Percentiles rank a stretch among this genome's conserved stretches.
phyloP scores from a whole-genome alignment of 1,140 invertebrate genomes.

The Proales similis region DNA sequence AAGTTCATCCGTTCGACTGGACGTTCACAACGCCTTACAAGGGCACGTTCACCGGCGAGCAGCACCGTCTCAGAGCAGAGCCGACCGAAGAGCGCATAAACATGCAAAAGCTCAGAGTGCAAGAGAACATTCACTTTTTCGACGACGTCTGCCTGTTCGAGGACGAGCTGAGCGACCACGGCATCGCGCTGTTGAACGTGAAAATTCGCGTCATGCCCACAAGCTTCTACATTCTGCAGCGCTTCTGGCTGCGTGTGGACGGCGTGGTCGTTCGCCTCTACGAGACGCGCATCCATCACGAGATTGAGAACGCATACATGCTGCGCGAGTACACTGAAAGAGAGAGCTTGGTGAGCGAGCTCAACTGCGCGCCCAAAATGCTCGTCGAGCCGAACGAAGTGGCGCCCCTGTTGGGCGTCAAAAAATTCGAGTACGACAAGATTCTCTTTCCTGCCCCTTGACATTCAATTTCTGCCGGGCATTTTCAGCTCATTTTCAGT shows the following conservation, averaged over 20 bases:
- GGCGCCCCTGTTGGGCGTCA: constrained; percentile 42
- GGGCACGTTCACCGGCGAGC: constrained; percentile 66
- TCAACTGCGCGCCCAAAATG: constrained; percentile 39
- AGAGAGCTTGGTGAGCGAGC: constrained; percentile 41
- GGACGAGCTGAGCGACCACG: constrained; percentile 97
- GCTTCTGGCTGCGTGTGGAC: constrained; percentile 88
- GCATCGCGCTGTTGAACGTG: constrained; percentile 75
- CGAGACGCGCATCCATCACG: constrained; percentile 84
- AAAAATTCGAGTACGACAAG: too few relatives aligned
- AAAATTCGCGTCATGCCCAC: constrained; percentile 94
- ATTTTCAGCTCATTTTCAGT: too few relatives aligned
- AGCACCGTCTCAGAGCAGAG: neutral
- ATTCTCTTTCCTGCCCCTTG: too few relatives aligned
- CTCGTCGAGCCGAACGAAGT: constrained; percentile 49
- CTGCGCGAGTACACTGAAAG: constrained; percentile 49
- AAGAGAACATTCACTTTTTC: constrained; percentile 88
- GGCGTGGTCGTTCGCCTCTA: constrained; percentile 76
- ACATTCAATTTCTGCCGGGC: too few relatives aligned
- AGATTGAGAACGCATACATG: constrained; percentile 54
- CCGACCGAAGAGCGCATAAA: constrained; percentile 72
- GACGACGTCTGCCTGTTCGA: constrained; percentile 87
- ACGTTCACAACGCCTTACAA: constrained; percentile 89
- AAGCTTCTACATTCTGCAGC: constrained; percentile 78
- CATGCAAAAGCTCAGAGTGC: constrained; percentile 76
- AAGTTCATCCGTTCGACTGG: constrained; percentile 89